Evolutionary conservation across 2,797 vertebrate genomes (phyloP).

Genomic region (Meda fulgida): DNA sequence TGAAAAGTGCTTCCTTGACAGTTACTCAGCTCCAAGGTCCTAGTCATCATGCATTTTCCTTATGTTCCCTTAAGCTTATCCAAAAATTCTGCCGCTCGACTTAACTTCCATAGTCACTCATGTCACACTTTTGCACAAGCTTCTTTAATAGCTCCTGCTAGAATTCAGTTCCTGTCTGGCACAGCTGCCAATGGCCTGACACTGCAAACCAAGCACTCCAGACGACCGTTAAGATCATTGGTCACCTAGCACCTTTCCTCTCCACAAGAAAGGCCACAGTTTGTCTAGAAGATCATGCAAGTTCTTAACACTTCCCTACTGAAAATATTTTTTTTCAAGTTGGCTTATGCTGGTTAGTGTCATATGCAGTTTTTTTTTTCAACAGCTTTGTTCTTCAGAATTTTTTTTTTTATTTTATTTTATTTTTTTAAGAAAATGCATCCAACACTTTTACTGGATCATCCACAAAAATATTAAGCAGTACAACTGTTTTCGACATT

Average conservation of each 20-base stretch:
- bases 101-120: conserved; percentile 6
- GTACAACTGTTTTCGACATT: background rate
- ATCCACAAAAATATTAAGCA: background rate
- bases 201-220: conserved; percentile 6
- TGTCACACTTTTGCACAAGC: conserved; percentile 26
- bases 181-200: conserved; percentile 16
- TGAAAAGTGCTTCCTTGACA: background rate
- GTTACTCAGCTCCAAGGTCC: background rate
- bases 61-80: background rate
- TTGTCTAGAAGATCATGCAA: background rate
- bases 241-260: background rate
- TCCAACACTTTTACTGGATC: too few relatives aligned
- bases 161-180: conserved; percentile 16
- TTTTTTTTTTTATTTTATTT: too few relatives aligned
- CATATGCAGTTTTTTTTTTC: too few relatives aligned
- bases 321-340: background rate
- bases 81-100: background rate
- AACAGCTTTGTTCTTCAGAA: too few relatives aligned
- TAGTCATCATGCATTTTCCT: background rate
- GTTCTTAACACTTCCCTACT: background rate
- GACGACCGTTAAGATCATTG: background rate
- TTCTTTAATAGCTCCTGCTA: conserved; percentile 8
- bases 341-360: too few relatives aligned
- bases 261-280: background rate
- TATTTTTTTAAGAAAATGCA: too few relatives aligned